Evolutionary conservation across 2,888 invertebrate species (phyloP).

Genomic region (Drosophila ezoana): DNA sequence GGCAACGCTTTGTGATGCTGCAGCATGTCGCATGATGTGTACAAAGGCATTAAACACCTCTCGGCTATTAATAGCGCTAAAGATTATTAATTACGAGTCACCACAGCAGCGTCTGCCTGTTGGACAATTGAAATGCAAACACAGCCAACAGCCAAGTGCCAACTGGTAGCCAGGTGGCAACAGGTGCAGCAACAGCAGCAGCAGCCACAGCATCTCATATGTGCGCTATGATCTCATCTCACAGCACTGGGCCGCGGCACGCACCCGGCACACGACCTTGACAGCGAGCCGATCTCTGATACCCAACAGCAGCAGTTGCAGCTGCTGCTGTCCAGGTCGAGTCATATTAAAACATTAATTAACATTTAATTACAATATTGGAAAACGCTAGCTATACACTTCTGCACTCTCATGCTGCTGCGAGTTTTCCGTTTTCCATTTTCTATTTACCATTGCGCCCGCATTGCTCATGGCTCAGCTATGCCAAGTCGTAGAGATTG

Average conservation of each 20-base stretch:
- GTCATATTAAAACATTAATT: constrained; percentile 67
- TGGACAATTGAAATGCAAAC: constrained; percentile 67
- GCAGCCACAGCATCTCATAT: constrained; percentile 20
- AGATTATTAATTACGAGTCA: constrained; percentile 66
- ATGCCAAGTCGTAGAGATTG: constrained; percentile 36
- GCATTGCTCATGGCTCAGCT: constrained; percentile 41
- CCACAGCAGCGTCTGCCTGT: constrained; percentile 27
- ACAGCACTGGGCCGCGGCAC: constrained; percentile 48
- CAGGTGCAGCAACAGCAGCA: constrained; percentile 53
- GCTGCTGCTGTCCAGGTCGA: constrained; percentile 20
- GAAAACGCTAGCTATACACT: constrained; percentile 20
- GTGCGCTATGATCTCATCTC: constrained; percentile 69
- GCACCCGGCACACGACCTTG: constrained; percentile 71
- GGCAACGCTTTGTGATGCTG: constrained; percentile 27
- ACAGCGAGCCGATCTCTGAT: constrained; percentile 33
- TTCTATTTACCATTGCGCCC: constrained; percentile 33
- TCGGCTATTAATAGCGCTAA: constrained; percentile 63
- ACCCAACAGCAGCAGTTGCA: constrained; percentile 9
- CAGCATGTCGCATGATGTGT: constrained; percentile 65
- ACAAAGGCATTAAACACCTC: constrained; percentile 64
- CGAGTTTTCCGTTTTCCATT: constrained; percentile 17
- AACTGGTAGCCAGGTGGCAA: constrained; percentile 46
- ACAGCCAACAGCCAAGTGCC: constrained; percentile 28
- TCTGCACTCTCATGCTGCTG: constrained; percentile 36
- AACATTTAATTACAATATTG: constrained; percentile 53